These are phyloP conservation scores for Palloptera scutellata DNA, from an alignment of 2,888 invertebrate species.

Conservation along the genomic window DNA sequence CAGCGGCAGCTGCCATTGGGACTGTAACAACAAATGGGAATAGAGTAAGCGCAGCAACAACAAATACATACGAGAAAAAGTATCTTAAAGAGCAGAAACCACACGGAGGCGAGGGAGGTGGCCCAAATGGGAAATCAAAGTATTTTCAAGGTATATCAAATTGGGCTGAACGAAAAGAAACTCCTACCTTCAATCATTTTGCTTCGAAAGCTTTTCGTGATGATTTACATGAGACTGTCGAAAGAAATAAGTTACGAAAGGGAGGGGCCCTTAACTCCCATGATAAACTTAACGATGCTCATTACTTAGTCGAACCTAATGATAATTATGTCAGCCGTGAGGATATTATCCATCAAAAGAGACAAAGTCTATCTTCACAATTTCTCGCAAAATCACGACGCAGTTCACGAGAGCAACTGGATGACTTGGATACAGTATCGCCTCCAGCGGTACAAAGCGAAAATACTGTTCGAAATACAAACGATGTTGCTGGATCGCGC, in stretches of 20 bases:
- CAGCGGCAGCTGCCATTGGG: slow-evolving; percentile 37
- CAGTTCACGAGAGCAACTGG: slow-evolving; percentile 58
- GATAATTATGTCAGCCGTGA: slow-evolving; percentile 61
- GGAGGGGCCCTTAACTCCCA: slow-evolving; percentile 44
- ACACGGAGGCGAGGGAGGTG: slow-evolving; percentile 36
- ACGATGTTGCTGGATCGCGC: slow-evolving; percentile 52
- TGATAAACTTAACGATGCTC: slow-evolving; percentile 32
- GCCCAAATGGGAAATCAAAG: slow-evolving; percentile 62
- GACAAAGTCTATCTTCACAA: slow-evolving; percentile 58
- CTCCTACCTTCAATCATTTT: slow-evolving; percentile 55
- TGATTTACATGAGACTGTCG: slow-evolving; percentile 62
- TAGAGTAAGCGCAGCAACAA: slow-evolving; percentile 54
- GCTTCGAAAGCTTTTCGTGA: slow-evolving; percentile 63
- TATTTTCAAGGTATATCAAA: slow-evolving; percentile 81
- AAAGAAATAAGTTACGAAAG: slow-evolving; percentile 58
- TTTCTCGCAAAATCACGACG: slow-evolving; percentile 57
- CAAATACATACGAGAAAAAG: slow-evolving; percentile 46
- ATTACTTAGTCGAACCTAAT: slow-evolving; percentile 32
- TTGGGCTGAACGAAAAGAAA: slow-evolving; percentile 75
- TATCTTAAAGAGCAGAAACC: slow-evolving; percentile 48
- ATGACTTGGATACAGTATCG: slow-evolving; percentile 50
- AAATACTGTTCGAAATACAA: slow-evolving; percentile 45
- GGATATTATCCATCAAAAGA: slow-evolving; percentile 61
- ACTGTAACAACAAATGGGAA: slow-evolving; percentile 44
- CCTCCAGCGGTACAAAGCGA: slow-evolving; percentile 15